Evolutionary conservation across 2,113 vertebrate genomes (phyloP).

Genomic region (Atlantisia rogersi): DNA sequence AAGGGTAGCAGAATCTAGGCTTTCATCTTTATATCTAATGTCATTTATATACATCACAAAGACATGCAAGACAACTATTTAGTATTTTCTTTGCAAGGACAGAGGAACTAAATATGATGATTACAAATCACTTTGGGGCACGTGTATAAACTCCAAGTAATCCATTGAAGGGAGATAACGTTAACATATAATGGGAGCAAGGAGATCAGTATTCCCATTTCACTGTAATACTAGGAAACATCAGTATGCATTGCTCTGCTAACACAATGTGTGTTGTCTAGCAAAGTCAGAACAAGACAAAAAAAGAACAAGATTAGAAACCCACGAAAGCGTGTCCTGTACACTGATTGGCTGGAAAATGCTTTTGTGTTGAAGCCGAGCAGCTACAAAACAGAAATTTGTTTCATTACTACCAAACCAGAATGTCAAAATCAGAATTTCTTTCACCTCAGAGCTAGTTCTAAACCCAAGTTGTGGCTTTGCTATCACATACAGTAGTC

Average conservation of each 20-base stretch:
- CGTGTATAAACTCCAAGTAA: constrained; percentile 23
- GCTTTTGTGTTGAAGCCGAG: not conserved
- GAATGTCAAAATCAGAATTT: constrained; percentile 6
- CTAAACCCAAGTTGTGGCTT: not conserved
- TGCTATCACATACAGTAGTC: not conserved
- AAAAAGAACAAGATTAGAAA: constrained; percentile 56
- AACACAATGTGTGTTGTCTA: constrained; percentile 35
- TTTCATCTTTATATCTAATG: not conserved
- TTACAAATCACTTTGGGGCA: constrained; percentile 43
- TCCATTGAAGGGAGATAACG: constrained; percentile 38
- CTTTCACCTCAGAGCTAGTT: not conserved
- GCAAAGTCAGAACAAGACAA: constrained; percentile 51
- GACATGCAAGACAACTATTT: not conserved
- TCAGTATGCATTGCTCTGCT: constrained; percentile 46
- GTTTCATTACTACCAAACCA: not conserved
- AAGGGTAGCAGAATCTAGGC: not conserved
- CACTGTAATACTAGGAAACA: constrained; percentile 31
- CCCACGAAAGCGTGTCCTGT: constrained; percentile 12
- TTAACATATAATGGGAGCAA: constrained; percentile 39
- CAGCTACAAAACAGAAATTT: not conserved
- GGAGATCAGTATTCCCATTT: constrained; percentile 38
- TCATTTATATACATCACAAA: not conserved
- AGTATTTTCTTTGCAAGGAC: constrained; percentile 21
- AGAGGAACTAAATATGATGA: constrained; percentile 16
- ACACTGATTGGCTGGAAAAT: constrained; percentile 20